Conservation (phyloP, 2,888 invertebrate genomes). For the Pyrrhosoma nymphula region DNA sequence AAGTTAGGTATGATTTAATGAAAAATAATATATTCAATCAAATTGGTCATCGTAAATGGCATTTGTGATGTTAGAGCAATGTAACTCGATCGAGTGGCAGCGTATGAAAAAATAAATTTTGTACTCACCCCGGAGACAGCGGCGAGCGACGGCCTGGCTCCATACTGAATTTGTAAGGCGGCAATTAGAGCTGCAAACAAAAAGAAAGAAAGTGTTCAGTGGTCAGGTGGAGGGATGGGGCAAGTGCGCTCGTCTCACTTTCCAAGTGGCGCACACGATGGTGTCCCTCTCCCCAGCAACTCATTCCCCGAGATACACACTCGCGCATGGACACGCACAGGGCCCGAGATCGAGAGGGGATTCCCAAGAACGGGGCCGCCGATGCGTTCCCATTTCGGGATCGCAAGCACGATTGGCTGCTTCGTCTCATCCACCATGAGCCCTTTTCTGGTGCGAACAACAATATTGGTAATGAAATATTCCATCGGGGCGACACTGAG, state of each 20-base stretch:
- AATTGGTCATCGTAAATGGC: not conserved
- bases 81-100: not conserved
- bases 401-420: too few relatives aligned
- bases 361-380: not conserved
- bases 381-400: not conserved
- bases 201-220: constrained; percentile 21
- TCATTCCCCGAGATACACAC: not conserved
- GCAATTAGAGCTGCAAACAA: constrained; percentile 51
- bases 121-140: constrained; percentile 60
- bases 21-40: too few relatives aligned
- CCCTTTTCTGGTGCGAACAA: not conserved
- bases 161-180: constrained; percentile 63
- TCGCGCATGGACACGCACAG: not conserved
- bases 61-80: not conserved
- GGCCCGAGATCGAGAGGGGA: not conserved
- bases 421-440: not conserved
- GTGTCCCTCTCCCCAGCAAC: not conserved
- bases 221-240: too few relatives aligned
- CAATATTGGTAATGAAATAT: too few relatives aligned
- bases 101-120: not conserved
- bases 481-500: too few relatives aligned
- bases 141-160: constrained; percentile 55
- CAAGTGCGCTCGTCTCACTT: not conserved
- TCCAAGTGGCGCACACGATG: not conserved
- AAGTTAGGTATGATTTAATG: too few relatives aligned